A percentile compares a stretch with the other conserved stretches of the same genome.
These are phyloP conservation scores for Cliona cf. orientalis DNA, from an alignment of 37 sponge, comb jelly and placozoan species.

Conservation along the genomic window DNA sequence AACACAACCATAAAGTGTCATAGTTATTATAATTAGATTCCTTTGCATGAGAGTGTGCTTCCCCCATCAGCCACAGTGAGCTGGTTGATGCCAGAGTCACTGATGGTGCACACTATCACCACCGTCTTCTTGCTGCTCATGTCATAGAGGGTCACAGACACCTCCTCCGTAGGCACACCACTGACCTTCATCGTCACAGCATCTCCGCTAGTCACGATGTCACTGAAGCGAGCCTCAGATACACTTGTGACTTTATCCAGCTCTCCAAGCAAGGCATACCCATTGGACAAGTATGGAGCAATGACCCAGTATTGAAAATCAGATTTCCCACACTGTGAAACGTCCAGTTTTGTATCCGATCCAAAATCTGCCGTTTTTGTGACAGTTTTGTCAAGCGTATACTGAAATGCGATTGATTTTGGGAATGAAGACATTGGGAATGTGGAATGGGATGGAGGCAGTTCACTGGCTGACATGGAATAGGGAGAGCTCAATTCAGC, in stretches of 20 bases:
- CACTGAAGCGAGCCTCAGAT: constrained; percentile 55
- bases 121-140: not conserved
- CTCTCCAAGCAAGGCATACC: constrained; percentile 75
- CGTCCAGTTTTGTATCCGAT: not conserved
- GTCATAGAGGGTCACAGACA: constrained; percentile 34
- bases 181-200: not conserved
- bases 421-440: constrained; percentile 17
- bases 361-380: constrained; percentile 6
- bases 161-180: constrained; percentile 63
- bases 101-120: constrained; percentile 35
- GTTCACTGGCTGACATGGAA: constrained; percentile 36
- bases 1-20: too few relatives aligned
- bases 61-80: too few relatives aligned
- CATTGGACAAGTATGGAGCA: constrained; percentile 49
- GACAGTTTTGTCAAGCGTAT: constrained; percentile 29
- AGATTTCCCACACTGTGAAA: constrained; percentile 33
- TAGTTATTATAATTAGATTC: too few relatives aligned
- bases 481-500: constrained; percentile 52
- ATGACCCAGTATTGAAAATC: constrained; percentile 66
- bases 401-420: constrained; percentile 27
- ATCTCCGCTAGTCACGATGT: constrained; percentile 4
- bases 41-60: too few relatives aligned
- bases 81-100: not conserved
- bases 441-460: constrained; percentile 35
- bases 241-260: constrained; percentile 58